phyloP scores from a whole-genome alignment of 2,888 invertebrate species.

The Aphrophora alni region DNA sequence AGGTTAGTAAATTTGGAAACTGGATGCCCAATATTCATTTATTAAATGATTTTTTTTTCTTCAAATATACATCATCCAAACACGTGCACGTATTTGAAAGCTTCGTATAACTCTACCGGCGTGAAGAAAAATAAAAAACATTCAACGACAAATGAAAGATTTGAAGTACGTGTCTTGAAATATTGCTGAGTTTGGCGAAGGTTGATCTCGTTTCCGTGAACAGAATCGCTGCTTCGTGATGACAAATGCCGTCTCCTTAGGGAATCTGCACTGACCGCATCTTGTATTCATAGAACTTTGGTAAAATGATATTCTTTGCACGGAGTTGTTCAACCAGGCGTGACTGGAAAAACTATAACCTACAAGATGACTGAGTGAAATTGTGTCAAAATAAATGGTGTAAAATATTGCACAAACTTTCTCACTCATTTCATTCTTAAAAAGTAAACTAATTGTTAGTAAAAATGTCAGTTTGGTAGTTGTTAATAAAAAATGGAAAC shows the following conservation, averaged over 20 bases:
- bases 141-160: neutral
- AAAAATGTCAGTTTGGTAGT: too few species aligned
- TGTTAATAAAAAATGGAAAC: too few species aligned
- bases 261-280: slow-evolving; percentile 28
- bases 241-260: slow-evolving; percentile 28
- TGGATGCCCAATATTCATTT: too few species aligned
- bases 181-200: neutral
- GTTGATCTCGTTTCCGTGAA: too few species aligned
- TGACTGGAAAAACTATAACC: neutral
- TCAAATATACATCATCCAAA: too few species aligned
- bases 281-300: slow-evolving; percentile 36
- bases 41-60: too few species aligned
- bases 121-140: neutral
- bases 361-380: neutral
- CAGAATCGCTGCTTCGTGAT: neutral
- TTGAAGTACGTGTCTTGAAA: slow-evolving; percentile 10
- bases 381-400: too few species aligned
- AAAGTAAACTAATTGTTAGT: too few species aligned
- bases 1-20: too few species aligned
- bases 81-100: neutral
- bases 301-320: neutral
- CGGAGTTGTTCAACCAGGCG: neutral
- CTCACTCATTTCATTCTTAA: too few species aligned
- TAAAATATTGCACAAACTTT: too few species aligned
- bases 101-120: neutral